A percentile compares a stretch with the other conserved stretches of the same genome.
Evolutionary conservation across 2,797 vertebrate genomes (phyloP).

Genomic region (Orientallactaga sibirica): DNA sequence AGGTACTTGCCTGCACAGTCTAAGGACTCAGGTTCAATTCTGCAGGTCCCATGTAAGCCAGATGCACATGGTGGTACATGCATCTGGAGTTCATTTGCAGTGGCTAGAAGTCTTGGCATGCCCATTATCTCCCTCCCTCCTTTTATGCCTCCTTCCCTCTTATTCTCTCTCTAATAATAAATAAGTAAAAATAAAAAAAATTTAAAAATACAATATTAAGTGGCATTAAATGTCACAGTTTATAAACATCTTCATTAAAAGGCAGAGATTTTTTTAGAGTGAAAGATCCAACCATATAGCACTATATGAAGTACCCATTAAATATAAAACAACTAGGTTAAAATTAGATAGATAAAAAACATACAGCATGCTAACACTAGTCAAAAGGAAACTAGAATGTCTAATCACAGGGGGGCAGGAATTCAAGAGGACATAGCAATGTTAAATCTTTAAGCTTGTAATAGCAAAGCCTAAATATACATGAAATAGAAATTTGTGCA

Average conservation of each 20-base stretch:
- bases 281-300: background rate
- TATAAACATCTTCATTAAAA: slow-evolving; percentile 33
- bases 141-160: too few species aligned
- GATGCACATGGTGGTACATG: too few species aligned
- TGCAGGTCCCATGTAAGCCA: too few species aligned
- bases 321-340: background rate
- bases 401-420: background rate
- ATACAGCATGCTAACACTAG: background rate
- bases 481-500: background rate
- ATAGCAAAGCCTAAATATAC: background rate
- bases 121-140: too few species aligned
- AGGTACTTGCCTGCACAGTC: too few species aligned
- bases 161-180: too few species aligned
- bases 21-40: too few species aligned
- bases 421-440: background rate
- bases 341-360: background rate
- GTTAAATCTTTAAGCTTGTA: background rate
- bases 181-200: background rate
- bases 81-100: too few species aligned
- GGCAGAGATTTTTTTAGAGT: background rate
- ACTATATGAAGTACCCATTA: slow-evolving; percentile 15
- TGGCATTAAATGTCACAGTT: slow-evolving; percentile 1
- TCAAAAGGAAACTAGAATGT: background rate
- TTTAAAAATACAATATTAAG: background rate
- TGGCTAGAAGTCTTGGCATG: too few species aligned